phyloP scores from a whole-genome alignment of 2,113 vertebrate species.

The Anthoscopus minutus region DNA sequence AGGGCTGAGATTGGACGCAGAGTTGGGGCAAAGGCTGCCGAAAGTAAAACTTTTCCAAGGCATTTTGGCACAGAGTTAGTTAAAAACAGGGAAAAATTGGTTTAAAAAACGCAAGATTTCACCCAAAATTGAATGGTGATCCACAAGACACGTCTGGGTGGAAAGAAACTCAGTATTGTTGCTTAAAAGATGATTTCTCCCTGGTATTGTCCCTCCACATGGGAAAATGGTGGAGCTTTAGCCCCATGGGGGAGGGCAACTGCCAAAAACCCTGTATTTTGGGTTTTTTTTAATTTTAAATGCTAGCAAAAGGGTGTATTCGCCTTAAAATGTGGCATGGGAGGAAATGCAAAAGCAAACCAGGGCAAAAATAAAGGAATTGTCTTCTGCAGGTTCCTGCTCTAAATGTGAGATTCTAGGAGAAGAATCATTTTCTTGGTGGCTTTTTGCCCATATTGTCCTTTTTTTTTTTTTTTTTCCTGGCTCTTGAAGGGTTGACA shows the following conservation, averaged over 20 bases:
- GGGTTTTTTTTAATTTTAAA: neutral
- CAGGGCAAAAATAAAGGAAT: neutral
- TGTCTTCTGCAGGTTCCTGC: conserved; percentile 19
- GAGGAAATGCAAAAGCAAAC: neutral
- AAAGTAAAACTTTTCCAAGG: neutral
- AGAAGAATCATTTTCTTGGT: neutral
- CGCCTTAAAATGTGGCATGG: neutral
- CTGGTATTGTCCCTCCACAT: neutral
- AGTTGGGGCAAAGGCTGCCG: neutral
- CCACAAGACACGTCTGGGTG: neutral
- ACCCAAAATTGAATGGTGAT: neutral
- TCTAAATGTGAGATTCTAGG: neutral
- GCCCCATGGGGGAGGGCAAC: neutral
- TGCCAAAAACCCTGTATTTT: neutral
- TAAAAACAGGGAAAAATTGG: neutral
- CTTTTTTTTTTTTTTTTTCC: neutral
- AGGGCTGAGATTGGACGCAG: neutral
- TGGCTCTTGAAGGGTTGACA: conserved; percentile 1
- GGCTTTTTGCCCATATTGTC: neutral
- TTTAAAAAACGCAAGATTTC: neutral
- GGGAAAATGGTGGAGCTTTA: neutral
- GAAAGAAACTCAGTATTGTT: neutral
- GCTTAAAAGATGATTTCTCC: neutral
- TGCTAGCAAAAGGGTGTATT: neutral
- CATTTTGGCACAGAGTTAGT: neutral